Percentiles rank a stretch among this genome's conserved stretches.
phyloP scores from a whole-genome alignment of 1,140 invertebrate species.

The Triops cancriformis region DNA sequence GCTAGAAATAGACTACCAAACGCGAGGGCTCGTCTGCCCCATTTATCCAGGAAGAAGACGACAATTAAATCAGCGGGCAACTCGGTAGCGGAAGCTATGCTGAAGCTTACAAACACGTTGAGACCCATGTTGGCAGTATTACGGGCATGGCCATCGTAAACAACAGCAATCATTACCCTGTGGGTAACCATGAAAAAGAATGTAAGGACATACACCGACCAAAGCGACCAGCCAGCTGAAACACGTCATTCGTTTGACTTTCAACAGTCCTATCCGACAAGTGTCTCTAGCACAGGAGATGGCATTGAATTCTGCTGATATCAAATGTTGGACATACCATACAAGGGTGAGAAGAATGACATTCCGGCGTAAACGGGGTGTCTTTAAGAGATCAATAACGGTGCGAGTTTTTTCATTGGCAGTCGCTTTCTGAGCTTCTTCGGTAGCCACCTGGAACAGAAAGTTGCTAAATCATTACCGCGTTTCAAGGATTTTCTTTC shows the following conservation, averaged over 20 bases:
- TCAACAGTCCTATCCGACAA: too few relatives aligned
- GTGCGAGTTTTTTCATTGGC: constrained; percentile 24
- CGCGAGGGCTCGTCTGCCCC: constrained; percentile 50
- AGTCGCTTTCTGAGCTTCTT: constrained; percentile 25
- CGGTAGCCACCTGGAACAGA: constrained; percentile 19
- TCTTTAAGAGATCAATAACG: constrained; percentile 46
- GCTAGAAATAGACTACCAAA: constrained; percentile 46
- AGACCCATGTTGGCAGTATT: constrained; percentile 50
- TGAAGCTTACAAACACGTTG: constrained; percentile 50
- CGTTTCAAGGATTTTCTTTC: neutral
- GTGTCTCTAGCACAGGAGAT: neutral
- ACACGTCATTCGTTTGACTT: too few relatives aligned
- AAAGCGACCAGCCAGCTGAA: too few relatives aligned
- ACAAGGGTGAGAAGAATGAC: constrained; percentile 49
- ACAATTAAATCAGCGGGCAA: constrained; percentile 51
- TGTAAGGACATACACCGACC: too few relatives aligned
- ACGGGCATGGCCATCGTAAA: constrained; percentile 53
- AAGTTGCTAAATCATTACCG: neutral
- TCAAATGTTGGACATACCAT: constrained; percentile 42
- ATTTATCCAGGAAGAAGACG: constrained; percentile 47
- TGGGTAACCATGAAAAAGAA: constrained; percentile 22
- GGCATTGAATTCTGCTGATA: constrained; percentile 15
- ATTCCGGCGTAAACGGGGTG: constrained; percentile 47
- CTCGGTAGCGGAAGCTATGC: constrained; percentile 47
- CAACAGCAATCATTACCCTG: constrained; percentile 51